Evolutionary conservation across 2,797 vertebrate species (phyloP).

Genomic region (Acanthopagrus latus): DNA sequence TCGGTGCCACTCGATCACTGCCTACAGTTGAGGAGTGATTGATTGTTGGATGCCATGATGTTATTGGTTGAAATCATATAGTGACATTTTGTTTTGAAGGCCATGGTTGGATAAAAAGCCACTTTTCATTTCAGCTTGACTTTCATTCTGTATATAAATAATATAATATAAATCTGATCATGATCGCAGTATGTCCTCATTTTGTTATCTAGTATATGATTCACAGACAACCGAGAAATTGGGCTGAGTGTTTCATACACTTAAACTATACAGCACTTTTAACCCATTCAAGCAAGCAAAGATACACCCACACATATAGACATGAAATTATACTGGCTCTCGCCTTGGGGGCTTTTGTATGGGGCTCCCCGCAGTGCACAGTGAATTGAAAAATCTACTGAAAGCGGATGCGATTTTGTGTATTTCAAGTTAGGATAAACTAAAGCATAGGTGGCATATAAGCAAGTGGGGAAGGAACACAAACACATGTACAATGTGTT

Average conservation of each 20-base stretch:
- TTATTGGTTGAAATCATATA: too few species aligned
- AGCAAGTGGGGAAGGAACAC: slow-evolving; percentile 22
- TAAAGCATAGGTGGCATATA: slow-evolving; percentile 24
- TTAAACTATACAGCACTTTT: neutral
- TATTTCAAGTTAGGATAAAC: slow-evolving; percentile 29
- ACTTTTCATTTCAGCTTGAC: too few species aligned
- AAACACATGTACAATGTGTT: slow-evolving; percentile 9
- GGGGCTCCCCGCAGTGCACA: slow-evolving; percentile 19
- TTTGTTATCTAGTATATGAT: slow-evolving; percentile 11
- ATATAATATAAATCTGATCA: slow-evolving; percentile 18
- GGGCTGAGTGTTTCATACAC: slow-evolving; percentile 3
- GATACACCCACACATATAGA: neutral
- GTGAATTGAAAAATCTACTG: slow-evolving; percentile 46
- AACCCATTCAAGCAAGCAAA: neutral
- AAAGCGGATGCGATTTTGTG: slow-evolving; percentile 25
- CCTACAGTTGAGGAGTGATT: too few species aligned
- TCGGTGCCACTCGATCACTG: too few species aligned
- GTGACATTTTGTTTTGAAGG: too few species aligned
- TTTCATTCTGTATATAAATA: too few species aligned
- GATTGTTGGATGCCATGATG: too few species aligned
- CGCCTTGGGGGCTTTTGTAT: slow-evolving; percentile 12
- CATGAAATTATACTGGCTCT: slow-evolving; percentile 17
- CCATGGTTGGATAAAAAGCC: too few species aligned
- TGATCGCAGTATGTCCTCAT: slow-evolving; percentile 12
- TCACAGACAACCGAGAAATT: slow-evolving; percentile 28